These are phyloP conservation scores for Eristalinus sepulchralis DNA, from an alignment of 2,888 invertebrate species.

Conservation along the genomic window DNA sequence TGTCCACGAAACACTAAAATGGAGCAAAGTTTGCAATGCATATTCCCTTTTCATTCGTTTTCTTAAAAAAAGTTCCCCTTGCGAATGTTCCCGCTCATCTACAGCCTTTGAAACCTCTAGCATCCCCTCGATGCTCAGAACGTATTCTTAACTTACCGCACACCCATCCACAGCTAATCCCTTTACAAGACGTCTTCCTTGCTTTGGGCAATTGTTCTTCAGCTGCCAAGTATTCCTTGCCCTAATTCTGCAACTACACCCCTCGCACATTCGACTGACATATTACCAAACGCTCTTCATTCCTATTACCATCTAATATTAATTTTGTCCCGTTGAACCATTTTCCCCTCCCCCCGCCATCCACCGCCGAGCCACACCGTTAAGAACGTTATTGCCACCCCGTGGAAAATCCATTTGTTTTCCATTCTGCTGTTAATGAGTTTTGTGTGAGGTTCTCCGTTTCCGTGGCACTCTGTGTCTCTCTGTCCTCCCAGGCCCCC, in stretches of 20 bases:
- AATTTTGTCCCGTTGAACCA: slow-evolving; percentile 55
- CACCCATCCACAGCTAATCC: neutral
- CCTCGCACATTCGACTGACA: slow-evolving; percentile 53
- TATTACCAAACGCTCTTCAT: slow-evolving; percentile 68
- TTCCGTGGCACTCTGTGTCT: slow-evolving; percentile 7
- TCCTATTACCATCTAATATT: slow-evolving; percentile 65
- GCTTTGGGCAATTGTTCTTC: slow-evolving; percentile 34
- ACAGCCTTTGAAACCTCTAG: neutral
- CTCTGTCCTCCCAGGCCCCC: neutral
- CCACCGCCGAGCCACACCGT: slow-evolving; percentile 26
- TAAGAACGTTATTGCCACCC: slow-evolving; percentile 65
- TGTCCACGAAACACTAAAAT: no score
- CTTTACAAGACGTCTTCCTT: slow-evolving; percentile 20
- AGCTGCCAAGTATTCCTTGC: neutral
- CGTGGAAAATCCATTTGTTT: slow-evolving; percentile 72
- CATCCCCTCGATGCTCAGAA: neutral
- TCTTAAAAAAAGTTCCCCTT: no score
- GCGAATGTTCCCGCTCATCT: neutral
- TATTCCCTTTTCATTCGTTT: no score
- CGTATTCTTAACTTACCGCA: neutral
- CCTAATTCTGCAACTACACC: slow-evolving; percentile 11
- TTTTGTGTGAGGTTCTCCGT: slow-evolving; percentile 60
- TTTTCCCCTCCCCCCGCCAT: neutral
- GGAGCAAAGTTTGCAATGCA: no score
- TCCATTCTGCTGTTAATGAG: slow-evolving; percentile 71